Base-by-base conservation (phyloP, 1,140 invertebrate species). In the Stegodyphus mimosarum region DNA sequence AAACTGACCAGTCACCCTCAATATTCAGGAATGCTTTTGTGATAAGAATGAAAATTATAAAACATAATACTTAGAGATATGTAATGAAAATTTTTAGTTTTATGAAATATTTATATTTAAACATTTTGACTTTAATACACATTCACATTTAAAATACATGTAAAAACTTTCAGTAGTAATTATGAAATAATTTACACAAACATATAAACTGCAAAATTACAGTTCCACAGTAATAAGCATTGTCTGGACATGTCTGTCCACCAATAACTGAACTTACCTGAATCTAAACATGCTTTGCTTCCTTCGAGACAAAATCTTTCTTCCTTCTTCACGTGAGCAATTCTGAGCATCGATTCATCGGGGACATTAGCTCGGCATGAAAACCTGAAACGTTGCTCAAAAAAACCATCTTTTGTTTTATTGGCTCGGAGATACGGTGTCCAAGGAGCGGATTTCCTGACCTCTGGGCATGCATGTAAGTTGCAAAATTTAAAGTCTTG, bases 371-470 rank as follows among this genome's bases (percentile, higher is more conserved):
- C 95, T 49, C 93, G 93, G 88, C 96, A 97, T 11, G 92, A 91
- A 88, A 95, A 96, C 79, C 95, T 92, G 87, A 93, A 96, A 77
- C 95, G 92, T 79, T 94, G 94, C 88, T 96, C 95, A 7, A 93
- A 92, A 69, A 93, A 93, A 6, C 93, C 93, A 10, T 92, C 91
- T 71, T 91, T 91, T 5, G 91, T 91, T 1, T 87, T 71, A 85
- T 93, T 92, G 10, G 89, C 88, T 74, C 88, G 86, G n/a, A 95
- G 89, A 95, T 95, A 97, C 0, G 93, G 94, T 0, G 95, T 95
- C 95, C 95, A 96, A 2, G 92, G 89, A 0, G 93, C 94, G 0
- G 93, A 91, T 87, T 93, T 93, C 74, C 92, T 92, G 11, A 93
- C 91, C 87, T 95, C 93, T 0, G 92, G 90, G 87, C 96, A 97